phyloP scores from a whole-genome alignment of 2,888 invertebrate species.

The Lumbricus terrestris region DNA sequence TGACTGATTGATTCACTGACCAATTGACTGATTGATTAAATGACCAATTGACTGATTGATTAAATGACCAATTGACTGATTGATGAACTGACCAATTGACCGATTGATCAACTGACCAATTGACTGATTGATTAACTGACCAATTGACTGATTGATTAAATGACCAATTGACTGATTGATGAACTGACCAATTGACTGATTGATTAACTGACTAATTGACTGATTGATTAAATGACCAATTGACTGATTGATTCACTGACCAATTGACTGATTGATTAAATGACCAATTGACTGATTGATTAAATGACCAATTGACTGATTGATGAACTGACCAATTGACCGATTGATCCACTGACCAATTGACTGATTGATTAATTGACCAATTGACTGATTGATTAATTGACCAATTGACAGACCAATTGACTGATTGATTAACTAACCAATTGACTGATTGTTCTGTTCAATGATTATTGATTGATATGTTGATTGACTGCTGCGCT shows the following conservation, averaged over 20 bases:
- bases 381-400: too few species aligned
- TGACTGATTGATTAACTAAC: too few species aligned
- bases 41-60: not conserved
- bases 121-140: not conserved
- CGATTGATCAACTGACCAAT: not conserved
- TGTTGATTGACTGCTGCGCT: constrained; percentile 4
- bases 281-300: not conserved
- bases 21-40: not conserved
- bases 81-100: not conserved
- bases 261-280: not conserved
- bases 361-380: not conserved
- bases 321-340: not conserved
- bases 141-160: not conserved
- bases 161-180: not conserved
- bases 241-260: not conserved
- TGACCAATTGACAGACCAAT: too few species aligned
- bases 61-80: not conserved
- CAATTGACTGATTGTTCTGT: not conserved
- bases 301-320: not conserved
- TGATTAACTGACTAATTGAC: too few species aligned
- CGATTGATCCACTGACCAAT: not conserved
- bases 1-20: not conserved
- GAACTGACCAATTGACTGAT: not conserved
- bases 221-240: not conserved
- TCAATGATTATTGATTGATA: not conserved